Evolutionary conservation across 2,797 vertebrate species (phyloP), one percentile per base, ranked within the genome.

Genomic region (Zenarchopterus dispar): DNA sequence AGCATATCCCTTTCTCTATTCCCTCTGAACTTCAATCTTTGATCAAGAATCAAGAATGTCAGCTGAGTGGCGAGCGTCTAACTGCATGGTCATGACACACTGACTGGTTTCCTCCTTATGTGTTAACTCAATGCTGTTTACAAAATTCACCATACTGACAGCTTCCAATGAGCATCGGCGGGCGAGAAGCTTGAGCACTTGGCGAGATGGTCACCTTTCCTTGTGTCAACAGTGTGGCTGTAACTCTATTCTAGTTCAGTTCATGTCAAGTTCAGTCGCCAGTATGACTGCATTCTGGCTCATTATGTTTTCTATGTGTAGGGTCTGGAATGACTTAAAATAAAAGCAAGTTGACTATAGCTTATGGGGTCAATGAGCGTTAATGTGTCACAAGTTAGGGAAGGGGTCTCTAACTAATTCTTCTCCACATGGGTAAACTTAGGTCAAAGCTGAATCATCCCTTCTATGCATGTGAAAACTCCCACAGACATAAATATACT

Each of bases 371-470:
- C 70, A 82, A 31, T 8, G 55, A 70, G 82, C 75, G 70, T 77
- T 64, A 86, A 75, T 48, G 43, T 83, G 58, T 78, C 78, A 76
- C 64, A 76, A 74, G 71, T 59, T 56, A 60, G 28, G 33, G 70
- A 62, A 75, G 59, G 70, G 28, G 63, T 71, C 56, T 73, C 26
- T 46, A 39, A 39, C 48, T 51, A 39, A 72, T 66, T 70, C 58
- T 47, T 75, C 46, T 55, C 18, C 74, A 73, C 58, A 58, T 1
- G 36, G 73, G 73, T 88, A 59, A 84, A 75, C 67, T 61, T 13
- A 17, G 62, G 74, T 75, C 73, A 74, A 62, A 31, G 82, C 73
- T 85, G 75, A 88, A 78, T 85, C 78, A 84, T 74, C 65, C 59
- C 56, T 61, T 81, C 26, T 57, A 41, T 73, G 65, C 61, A 18